A percentile compares a stretch with the other conserved stretches of the same genome.
These are phyloP conservation scores for Balearica regulorum DNA, from an alignment of 2,797 vertebrate species.

Conservation along the genomic window DNA sequence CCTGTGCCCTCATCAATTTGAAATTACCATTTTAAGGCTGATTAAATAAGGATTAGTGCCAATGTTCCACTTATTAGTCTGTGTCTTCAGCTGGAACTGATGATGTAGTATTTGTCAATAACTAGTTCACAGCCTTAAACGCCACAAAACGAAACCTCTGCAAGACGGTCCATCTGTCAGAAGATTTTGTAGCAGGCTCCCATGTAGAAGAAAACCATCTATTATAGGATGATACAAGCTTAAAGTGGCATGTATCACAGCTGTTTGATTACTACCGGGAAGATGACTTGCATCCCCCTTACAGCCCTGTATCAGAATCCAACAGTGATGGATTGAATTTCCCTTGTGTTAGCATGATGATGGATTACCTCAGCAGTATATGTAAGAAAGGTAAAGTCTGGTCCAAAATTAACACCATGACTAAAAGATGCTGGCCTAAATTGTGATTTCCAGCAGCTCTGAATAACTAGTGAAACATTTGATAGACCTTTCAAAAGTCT, in stretches of 20 bases:
- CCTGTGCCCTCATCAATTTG: slow-evolving; percentile 79
- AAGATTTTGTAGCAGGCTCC: slow-evolving; percentile 68
- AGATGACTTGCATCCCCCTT: slow-evolving; percentile 71
- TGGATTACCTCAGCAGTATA: slow-evolving; percentile 68
- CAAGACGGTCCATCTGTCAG: slow-evolving; percentile 72
- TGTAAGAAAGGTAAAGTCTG: slow-evolving; percentile 62
- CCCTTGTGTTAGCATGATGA: slow-evolving; percentile 71
- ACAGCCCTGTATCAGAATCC: slow-evolving; percentile 71
- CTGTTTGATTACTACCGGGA: slow-evolving; percentile 77
- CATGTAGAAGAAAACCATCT: slow-evolving; percentile 72
- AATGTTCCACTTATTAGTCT: slow-evolving; percentile 84
- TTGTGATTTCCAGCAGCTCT: slow-evolving; percentile 16
- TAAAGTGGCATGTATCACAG: slow-evolving; percentile 79
- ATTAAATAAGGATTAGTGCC: slow-evolving; percentile 85
- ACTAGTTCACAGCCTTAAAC: slow-evolving; percentile 77
- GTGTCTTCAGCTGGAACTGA: slow-evolving; percentile 81
- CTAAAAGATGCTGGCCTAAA: slow-evolving; percentile 42
- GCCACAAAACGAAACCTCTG: slow-evolving; percentile 70
- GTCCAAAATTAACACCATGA: slow-evolving; percentile 71
- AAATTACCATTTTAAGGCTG: slow-evolving; percentile 84
- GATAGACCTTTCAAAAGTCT: neutral
- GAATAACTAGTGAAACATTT: neutral
- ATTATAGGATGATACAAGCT: slow-evolving; percentile 73
- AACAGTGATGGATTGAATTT: slow-evolving; percentile 77
- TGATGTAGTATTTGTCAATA: slow-evolving; percentile 82